phyloP scores from a whole-genome alignment of 2,113 vertebrate species.

The human region GRCh38 chr7:87865501-87866000 shows the following conservation, averaged over 20 bases:
- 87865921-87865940: no score
- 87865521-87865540: no score
- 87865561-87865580: background rate
- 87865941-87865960: no score
- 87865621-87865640: background rate
- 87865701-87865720: background rate
- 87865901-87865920: no score
- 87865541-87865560: background rate
- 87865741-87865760: background rate
- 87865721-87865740: background rate
- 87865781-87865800: background rate
- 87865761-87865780: rapidly evolving
- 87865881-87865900: no score
- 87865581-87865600: background rate
- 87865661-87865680: background rate
- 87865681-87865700: background rate
- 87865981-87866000: no score
- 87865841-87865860: no score
- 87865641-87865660: background rate
- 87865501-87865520: background rate
- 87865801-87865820: no score
- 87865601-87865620: no score
- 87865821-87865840: no score
- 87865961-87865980: no score
- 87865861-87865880: no score